phyloP scores from a whole-genome alignment of 2,797 vertebrate species.

The Loris lydekkerianus region DNA sequence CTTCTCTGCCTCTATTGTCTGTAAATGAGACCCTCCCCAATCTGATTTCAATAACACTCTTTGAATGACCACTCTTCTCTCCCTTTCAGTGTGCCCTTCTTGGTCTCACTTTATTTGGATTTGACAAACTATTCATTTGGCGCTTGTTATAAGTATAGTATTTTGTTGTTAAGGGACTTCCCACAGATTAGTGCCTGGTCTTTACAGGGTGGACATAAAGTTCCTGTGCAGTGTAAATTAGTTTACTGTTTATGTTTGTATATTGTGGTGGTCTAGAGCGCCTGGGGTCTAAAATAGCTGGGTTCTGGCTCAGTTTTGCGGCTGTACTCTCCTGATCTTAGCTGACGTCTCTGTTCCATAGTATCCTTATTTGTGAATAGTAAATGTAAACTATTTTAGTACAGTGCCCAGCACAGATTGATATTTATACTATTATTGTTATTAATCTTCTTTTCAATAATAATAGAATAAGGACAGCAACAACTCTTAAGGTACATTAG shows the following conservation, averaged over 20 bases:
- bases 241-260: background rate
- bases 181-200: background rate
- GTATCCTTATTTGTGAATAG: background rate
- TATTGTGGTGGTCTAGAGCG: background rate
- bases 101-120: background rate
- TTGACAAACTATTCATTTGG: background rate
- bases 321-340: background rate
- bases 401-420: background rate
- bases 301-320: background rate
- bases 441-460: background rate
- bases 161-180: background rate
- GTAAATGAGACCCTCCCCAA: background rate
- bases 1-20: background rate
- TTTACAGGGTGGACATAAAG: background rate
- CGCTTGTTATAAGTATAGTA: background rate
- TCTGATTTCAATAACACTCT: background rate
- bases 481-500: background rate
- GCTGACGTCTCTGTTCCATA: background rate
- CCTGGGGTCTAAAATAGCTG: background rate
- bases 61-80: background rate
- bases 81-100: background rate
- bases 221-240: no score
- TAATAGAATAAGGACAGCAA: background rate
- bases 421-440: background rate
- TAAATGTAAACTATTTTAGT: background rate